phyloP scores from a whole-genome alignment of 2,113 vertebrate genomes.

The Calyptomena viridis region DNA sequence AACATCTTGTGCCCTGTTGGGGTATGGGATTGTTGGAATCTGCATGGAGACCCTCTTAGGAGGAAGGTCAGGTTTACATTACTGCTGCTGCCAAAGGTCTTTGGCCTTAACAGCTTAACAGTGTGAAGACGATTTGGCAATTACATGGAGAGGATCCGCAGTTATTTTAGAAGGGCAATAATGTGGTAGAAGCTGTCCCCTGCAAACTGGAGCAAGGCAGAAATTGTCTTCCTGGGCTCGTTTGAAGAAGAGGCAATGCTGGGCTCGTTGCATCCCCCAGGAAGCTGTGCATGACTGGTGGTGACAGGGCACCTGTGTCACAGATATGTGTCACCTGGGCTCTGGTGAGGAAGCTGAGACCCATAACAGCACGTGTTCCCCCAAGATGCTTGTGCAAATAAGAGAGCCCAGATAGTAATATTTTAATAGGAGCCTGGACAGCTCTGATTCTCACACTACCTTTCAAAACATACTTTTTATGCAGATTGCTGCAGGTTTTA shows the following conservation, averaged over 20 bases:
- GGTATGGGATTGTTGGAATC: neutral
- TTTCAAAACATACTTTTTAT: neutral
- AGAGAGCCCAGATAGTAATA: neutral
- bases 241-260: neutral
- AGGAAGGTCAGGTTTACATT: neutral
- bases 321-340: accelerated
- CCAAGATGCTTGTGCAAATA: accelerated
- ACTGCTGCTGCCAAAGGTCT: neutral
- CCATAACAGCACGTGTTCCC: accelerated
- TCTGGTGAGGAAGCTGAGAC: neutral
- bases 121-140: neutral
- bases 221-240: neutral
- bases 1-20: neutral
- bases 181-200: neutral
- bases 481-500: neutral
- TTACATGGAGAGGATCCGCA: neutral
- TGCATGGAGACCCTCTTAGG: neutral
- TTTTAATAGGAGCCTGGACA: neutral
- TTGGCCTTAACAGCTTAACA: neutral
- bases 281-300: accelerated
- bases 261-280: neutral
- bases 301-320: neutral
- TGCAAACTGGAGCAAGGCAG: neutral
- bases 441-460: neutral
- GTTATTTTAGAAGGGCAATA: neutral